These are phyloP conservation scores for Drosophila limbata DNA, from an alignment of 2,888 invertebrate species.

Conservation along the genomic window DNA sequence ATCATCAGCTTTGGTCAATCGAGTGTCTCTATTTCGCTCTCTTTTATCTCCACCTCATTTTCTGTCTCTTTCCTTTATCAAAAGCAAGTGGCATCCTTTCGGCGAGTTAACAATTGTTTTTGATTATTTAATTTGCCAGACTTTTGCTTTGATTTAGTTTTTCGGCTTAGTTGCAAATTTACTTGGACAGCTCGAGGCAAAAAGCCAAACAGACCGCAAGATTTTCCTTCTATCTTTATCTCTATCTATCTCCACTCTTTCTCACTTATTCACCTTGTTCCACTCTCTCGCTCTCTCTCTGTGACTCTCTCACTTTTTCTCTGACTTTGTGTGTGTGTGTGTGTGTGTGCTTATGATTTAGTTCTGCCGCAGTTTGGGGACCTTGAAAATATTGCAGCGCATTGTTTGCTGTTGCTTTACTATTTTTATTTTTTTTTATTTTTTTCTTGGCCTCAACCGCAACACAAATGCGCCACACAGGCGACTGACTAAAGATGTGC, in stretches of 20 bases:
- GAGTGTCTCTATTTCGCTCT: constrained; percentile 2
- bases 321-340: constrained; percentile 4
- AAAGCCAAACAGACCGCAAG: constrained; percentile 56
- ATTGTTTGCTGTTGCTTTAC: constrained; percentile 51
- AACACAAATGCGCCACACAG: constrained; percentile 59
- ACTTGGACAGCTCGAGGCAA: constrained; percentile 41
- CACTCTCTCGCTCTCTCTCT: constrained; percentile 10
- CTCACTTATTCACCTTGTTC: constrained; percentile 9
- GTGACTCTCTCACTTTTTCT: not conserved
- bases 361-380: constrained; percentile 68
- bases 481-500: constrained; percentile 43
- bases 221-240: constrained; percentile 28
- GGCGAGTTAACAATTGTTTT: constrained; percentile 60
- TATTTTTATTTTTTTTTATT: constrained; percentile 14
- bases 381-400: constrained; percentile 74
- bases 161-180: constrained; percentile 52
- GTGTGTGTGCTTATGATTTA: constrained; percentile 62
- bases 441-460: constrained; percentile 43
- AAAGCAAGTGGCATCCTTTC: constrained; percentile 29
- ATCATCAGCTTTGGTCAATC: constrained; percentile 42
- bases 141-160: constrained; percentile 75
- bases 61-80: constrained; percentile 9
- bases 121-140: constrained; percentile 69
- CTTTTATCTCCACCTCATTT: not conserved
- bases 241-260: not conserved